Base-by-base conservation (phyloP, 1,140 invertebrate species). In the Drosophila repletoides region DNA sequence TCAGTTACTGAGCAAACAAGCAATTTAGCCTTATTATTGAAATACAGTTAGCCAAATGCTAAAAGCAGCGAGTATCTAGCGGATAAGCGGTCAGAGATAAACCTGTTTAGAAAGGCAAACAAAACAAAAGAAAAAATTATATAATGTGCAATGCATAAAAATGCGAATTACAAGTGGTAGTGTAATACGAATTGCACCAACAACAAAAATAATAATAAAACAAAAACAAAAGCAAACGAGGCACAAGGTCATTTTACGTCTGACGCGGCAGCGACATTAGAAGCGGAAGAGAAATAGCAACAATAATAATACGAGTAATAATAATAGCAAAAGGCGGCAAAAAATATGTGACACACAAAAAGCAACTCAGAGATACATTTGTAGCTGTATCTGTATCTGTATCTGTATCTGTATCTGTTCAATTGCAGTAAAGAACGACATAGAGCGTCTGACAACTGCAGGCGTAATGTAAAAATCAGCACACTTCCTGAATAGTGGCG, bases 111-210 rank as follows among this genome's bases (percentile, higher is more conserved):
- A 33, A 51, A 43, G 53, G 40, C 40, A 64, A 53, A 9, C 2
- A 65, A 60, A 69, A 26, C 9, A 14, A 33, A 52, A 60, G 53
- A 70, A 58, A 64, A 59, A 64, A 77, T 80, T 80, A 74, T 84
- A 83, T 71, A 77, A 84, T 83, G 67, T 72, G 61, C 56, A 58
- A 55, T 76, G 73, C 76, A 63, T 74, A 71, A 84, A 76, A 83
- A 72, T 83, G 77, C 77, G 77, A 81, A 83, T 67, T 77, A 77
- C 79, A 83, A 83, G 79, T 83, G 73, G 77, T 73, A 79, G 76
- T 63, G 65, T 9, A 63, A 63, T 63, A 63, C 19, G 45, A 64
- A 38, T 17, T 22, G 36, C 26, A 56, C 40, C 21, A 31, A 45
- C 31, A 53, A 21, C 29, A 66, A 14, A 29, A 66, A 70, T 64